phyloP scores from a whole-genome alignment of 1,140 invertebrate genomes.

The Caenorhabditis remanei region DNA sequence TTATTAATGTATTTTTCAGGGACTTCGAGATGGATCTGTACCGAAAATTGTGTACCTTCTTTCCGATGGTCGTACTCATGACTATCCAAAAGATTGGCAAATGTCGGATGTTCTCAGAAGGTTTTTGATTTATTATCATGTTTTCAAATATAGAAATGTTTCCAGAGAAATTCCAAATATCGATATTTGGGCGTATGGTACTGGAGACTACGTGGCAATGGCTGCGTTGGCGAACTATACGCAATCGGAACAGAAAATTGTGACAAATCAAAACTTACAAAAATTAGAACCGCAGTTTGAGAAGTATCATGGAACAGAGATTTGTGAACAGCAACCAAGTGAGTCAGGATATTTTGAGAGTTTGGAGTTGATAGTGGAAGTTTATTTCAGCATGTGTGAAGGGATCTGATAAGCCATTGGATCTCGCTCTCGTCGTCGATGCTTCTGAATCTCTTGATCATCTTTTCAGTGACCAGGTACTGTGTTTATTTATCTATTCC shows the following conservation, averaged over 20 bases:
- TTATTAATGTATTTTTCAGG: constrained; percentile 61
- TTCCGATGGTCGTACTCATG: constrained; percentile 76
- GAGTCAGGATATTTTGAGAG: not conserved
- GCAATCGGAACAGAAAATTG: constrained; percentile 72
- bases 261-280: constrained; percentile 76
- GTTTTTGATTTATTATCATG: not conserved
- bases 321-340: constrained; percentile 74
- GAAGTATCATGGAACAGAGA: constrained; percentile 73
- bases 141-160: not conserved
- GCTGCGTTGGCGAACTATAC: constrained; percentile 75
- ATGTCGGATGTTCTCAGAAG: constrained; percentile 71
- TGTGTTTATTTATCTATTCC: not conserved
- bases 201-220: constrained; percentile 77
- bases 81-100: constrained; percentile 75
- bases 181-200: constrained; percentile 77
- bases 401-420: constrained; percentile 75
- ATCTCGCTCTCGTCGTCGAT: constrained; percentile 74
- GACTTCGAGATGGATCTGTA: constrained; percentile 71
- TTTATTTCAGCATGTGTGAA: constrained; percentile 66
- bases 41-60: constrained; percentile 76
- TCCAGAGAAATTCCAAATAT: constrained; percentile 70
- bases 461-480: constrained; percentile 74
- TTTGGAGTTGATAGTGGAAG: not conserved
- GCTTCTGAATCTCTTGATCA: constrained; percentile 75
- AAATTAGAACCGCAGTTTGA: constrained; percentile 74